Evolutionary conservation across 2,888 invertebrate species (phyloP).

Genomic region (Desoria tigrina): DNA sequence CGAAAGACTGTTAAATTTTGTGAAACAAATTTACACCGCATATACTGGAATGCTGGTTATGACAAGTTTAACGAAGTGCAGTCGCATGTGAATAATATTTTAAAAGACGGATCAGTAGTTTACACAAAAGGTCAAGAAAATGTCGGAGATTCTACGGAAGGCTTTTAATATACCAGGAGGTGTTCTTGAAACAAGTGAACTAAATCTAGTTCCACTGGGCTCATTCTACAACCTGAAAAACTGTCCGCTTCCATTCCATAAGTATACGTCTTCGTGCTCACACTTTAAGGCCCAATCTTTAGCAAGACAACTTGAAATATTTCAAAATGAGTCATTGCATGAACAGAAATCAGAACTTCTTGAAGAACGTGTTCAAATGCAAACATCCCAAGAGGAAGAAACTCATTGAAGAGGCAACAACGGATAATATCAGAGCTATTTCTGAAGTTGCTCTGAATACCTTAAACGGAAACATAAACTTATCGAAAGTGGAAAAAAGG

Average conservation of each 20-base stretch:
- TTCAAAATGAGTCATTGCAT: conserved; percentile 24
- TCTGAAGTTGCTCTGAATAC: conserved; percentile 12
- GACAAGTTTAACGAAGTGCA: no score
- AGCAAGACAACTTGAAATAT: not conserved
- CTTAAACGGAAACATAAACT: not conserved
- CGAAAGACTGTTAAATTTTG: conserved; percentile 21
- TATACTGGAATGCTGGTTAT: conserved; percentile 18
- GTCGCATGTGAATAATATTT: no score
- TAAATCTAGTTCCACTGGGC: no score
- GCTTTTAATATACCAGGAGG: no score
- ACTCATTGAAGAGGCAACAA: conserved; percentile 19
- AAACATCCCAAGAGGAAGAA: not conserved
- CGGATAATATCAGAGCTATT: conserved; percentile 26
- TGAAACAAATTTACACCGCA: conserved; percentile 23
- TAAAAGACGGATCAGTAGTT: conserved; percentile 5
- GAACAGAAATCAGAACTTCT: conserved; percentile 20
- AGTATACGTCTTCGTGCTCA: conserved; percentile 17
- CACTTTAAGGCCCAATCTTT: conserved; percentile 10
- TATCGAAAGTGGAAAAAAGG: not conserved
- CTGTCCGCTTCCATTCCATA: conserved; percentile 22
- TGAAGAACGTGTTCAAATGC: conserved; percentile 5
- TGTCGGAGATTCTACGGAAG: not conserved
- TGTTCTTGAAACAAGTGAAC: no score
- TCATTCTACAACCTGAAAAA: no score
- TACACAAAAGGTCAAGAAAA: conserved; percentile 23